Evolutionary conservation across 1,140 invertebrate genomes (phyloP).

Genomic region (Cherax quadricarinatus): DNA sequence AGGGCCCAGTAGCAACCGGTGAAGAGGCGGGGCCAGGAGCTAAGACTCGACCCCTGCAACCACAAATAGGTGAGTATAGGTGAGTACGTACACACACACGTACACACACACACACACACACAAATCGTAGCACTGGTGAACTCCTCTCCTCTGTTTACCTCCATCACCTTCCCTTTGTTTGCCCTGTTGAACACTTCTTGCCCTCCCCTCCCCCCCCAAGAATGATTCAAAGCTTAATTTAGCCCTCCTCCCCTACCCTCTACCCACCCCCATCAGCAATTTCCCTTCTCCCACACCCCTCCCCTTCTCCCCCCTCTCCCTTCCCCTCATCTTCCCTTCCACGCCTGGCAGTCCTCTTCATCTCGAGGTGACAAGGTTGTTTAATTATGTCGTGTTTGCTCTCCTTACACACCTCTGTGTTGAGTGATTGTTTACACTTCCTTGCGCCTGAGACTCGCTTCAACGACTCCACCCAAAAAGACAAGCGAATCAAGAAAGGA

Average conservation of each 20-base stretch:
- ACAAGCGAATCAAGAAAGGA: neutral
- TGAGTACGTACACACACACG: no score
- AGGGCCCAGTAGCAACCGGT: no score
- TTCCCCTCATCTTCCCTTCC: no score
- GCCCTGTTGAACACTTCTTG: neutral
- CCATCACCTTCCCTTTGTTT: neutral
- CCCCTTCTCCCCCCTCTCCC: no score
- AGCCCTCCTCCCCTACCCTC: neutral
- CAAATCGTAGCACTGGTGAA: no score
- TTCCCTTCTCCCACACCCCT: no score
- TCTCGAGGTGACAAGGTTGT: neutral
- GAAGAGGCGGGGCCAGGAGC: no score
- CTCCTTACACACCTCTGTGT: neutral
- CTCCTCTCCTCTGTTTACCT: neutral
- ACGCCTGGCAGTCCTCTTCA: neutral
- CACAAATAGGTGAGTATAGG: no score
- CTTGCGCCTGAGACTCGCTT: neutral
- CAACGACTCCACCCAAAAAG: neutral
- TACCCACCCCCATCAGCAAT: no score
- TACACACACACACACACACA: no score
- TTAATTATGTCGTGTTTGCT: neutral
- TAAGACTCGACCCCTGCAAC: no score
- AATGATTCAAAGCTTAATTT: constrained; percentile 9
- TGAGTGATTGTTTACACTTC: neutral
- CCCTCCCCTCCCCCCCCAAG: neutral